Percentiles rank a stretch among this genome's conserved stretches.
Evolutionary conservation across 2,113 vertebrate species (phyloP).

Genomic region (cattle (Bos taurus)): DNA sequence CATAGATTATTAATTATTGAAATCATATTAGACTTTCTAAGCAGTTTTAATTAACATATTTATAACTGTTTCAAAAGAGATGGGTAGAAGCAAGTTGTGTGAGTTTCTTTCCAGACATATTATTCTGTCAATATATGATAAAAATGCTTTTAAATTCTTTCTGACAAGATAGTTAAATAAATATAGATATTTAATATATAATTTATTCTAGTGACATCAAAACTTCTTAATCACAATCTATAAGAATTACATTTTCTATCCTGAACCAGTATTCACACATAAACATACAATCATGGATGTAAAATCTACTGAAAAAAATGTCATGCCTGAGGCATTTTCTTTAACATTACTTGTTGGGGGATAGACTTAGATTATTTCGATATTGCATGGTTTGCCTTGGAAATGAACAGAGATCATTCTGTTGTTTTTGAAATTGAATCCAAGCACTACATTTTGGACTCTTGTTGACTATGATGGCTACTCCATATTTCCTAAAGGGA

Average conservation of each 20-base stretch:
- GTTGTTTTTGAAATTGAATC: neutral
- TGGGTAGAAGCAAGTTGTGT: neutral
- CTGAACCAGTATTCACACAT: neutral
- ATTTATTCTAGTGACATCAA: neutral
- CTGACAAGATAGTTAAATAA: neutral
- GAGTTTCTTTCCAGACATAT: neutral
- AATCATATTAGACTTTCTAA: neutral
- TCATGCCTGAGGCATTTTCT: neutral
- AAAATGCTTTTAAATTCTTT: neutral
- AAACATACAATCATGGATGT: neutral
- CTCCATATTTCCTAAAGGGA: neutral
- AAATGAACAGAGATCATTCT: neutral
- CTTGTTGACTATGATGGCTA: neutral
- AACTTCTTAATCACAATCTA: neutral
- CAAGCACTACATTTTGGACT: neutral
- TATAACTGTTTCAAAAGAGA: neutral
- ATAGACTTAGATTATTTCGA: neutral
- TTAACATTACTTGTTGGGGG: neutral
- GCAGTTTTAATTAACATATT: neutral
- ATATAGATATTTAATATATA: neutral
- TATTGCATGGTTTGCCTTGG: neutral
- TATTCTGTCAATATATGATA: neutral
- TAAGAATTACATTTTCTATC: neutral
- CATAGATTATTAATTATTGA: neutral
- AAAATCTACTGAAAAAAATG: neutral